Percentiles rank a stretch among this genome's conserved stretches.
Evolutionary conservation across 2,888 invertebrate genomes (phyloP).

Genomic region (Epistrophella euchroma): DNA sequence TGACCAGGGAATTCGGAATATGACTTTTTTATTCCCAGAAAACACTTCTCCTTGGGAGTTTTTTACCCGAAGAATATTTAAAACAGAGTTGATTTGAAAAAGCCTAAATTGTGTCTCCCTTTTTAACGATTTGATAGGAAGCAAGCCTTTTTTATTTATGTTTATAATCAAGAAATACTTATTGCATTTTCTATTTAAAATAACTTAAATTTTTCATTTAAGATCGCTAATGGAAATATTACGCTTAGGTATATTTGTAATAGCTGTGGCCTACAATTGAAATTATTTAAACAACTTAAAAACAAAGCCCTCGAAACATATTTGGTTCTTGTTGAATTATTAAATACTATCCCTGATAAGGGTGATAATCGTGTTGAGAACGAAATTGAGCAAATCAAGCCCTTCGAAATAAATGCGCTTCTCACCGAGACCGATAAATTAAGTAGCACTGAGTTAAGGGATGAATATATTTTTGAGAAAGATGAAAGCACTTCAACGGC

Average conservation of each 20-base stretch:
- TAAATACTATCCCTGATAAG: not conserved
- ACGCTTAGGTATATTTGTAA: conserved; percentile 78
- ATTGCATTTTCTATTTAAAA: not conserved
- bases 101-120: too few relatives aligned
- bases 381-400: not conserved
- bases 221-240: conserved; percentile 48
- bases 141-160: too few relatives aligned
- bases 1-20: too few relatives aligned
- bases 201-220: conserved; percentile 41
- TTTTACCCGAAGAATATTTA: too few relatives aligned
- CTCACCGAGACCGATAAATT: not conserved
- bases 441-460: not conserved
- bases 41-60: too few relatives aligned
- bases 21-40: too few relatives aligned
- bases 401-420: not conserved
- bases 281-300: conserved; percentile 79
- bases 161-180: too few relatives aligned
- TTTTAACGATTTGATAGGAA: too few relatives aligned
- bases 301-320: conserved; percentile 77
- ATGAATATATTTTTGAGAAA: not conserved
- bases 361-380: not conserved
- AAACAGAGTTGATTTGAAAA: too few relatives aligned
- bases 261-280: conserved; percentile 79
- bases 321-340: conserved; percentile 7
- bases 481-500: not conserved